Evolutionary conservation across 2,113 vertebrate species (phyloP).

Genomic region (Uropsilus gracilis): DNA sequence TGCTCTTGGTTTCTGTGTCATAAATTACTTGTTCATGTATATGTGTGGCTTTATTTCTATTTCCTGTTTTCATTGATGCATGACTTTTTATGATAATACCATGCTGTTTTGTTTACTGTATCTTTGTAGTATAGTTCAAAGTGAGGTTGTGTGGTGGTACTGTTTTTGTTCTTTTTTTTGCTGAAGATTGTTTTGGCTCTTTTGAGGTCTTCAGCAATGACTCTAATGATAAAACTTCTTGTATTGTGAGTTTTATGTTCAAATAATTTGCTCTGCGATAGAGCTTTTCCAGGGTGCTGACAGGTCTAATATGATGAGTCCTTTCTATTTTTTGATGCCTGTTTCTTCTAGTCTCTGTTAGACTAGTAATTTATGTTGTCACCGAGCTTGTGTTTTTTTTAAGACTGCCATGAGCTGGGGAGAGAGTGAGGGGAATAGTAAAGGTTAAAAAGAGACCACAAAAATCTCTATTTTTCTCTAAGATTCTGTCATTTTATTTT

Average conservation of each 20-base stretch:
- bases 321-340: background rate
- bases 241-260: background rate
- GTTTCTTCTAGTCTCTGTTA: background rate
- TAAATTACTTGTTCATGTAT: too few relatives aligned
- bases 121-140: too few relatives aligned
- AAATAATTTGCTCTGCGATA: background rate
- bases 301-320: background rate
- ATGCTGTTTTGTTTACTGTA: too few relatives aligned
- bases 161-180: too few relatives aligned
- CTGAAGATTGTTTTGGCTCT: too few relatives aligned
- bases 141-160: too few relatives aligned
- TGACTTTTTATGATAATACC: too few relatives aligned
- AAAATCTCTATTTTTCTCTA: background rate
- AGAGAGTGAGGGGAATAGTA: background rate
- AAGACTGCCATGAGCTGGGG: background rate
- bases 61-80: too few relatives aligned
- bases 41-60: too few relatives aligned
- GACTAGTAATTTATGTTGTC: background rate
- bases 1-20: too few relatives aligned
- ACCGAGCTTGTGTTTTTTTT: background rate
- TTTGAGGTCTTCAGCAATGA: background rate
- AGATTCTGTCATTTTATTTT: background rate
- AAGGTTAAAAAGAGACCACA: background rate
- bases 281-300: background rate
- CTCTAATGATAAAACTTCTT: background rate